Conservation (phyloP, 2,888 invertebrate species). For the Dioctria rufipes region DNA sequence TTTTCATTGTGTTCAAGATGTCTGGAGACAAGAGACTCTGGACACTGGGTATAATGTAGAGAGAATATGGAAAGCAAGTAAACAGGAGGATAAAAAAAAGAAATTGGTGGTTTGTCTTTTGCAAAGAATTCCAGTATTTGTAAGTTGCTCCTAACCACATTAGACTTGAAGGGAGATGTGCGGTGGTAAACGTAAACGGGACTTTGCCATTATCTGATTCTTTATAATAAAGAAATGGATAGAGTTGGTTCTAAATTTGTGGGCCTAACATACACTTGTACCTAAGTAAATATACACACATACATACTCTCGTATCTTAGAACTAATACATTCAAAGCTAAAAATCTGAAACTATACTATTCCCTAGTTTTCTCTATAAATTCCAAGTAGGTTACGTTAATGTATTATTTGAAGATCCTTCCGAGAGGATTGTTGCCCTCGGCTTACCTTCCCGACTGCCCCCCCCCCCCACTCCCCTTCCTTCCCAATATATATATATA, state of each 20-base stretch:
- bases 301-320: not conserved
- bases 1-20: conserved; percentile 15
- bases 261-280: not conserved
- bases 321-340: too few relatives aligned
- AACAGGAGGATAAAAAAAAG: conserved; percentile 29
- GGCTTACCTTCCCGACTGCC: too few relatives aligned
- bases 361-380: conserved; percentile 1
- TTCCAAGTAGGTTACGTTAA: conserved; percentile 38
- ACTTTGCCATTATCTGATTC: conserved; percentile 26
- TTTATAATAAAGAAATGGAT: conserved; percentile 19
- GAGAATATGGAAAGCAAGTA: conserved; percentile 33
- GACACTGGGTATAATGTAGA: not conserved
- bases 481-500: too few relatives aligned
- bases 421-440: conserved; percentile 20
- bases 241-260: conserved; percentile 9
- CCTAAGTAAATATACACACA: not conserved
- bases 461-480: too few relatives aligned
- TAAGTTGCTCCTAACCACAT: not conserved
- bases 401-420: conserved; percentile 42
- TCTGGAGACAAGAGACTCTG: not conserved
- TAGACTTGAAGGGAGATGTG: not conserved
- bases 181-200: too few relatives aligned
- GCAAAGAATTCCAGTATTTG: conserved; percentile 27
- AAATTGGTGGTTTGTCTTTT: conserved; percentile 38
- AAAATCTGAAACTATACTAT: too few relatives aligned